Percentiles rank a stretch among this genome's conserved stretches.
Conservation (phyloP, 2,888 invertebrate species). For the Drosophila infuscata region DNA sequence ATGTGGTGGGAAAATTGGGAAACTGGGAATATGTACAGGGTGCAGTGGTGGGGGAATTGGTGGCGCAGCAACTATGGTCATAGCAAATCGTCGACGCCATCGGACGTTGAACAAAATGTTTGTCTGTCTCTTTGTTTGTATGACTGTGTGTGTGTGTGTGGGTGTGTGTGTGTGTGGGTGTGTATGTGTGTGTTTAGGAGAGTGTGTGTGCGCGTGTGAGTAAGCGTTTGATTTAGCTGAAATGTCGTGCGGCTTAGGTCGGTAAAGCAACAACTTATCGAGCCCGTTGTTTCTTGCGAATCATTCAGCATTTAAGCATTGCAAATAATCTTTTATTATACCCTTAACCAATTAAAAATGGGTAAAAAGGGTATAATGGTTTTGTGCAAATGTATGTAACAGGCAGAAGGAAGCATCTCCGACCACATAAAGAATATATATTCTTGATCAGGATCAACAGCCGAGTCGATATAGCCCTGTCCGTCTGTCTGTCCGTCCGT, state of each 20-base stretch:
- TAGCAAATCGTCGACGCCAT: slow-evolving; percentile 35
- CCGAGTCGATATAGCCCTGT: too few relatives aligned
- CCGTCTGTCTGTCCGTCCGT: too few relatives aligned
- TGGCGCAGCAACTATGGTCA: slow-evolving; percentile 27
- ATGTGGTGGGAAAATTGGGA: slow-evolving; percentile 49
- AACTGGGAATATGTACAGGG: slow-evolving; percentile 28
- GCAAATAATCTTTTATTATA: background rate
- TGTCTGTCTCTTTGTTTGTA: slow-evolving; percentile 29
- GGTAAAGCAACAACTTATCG: slow-evolving; percentile 18
- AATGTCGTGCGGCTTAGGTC: slow-evolving; percentile 11
- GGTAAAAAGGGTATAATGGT: too few relatives aligned
- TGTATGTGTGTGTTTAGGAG: slow-evolving; percentile 15
- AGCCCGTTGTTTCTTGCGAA: background rate
- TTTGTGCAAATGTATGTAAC: too few relatives aligned
- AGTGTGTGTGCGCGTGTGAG: background rate
- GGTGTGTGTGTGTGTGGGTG: slow-evolving; percentile 13
- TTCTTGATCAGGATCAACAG: too few relatives aligned
- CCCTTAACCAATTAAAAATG: too few relatives aligned
- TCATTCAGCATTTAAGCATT: background rate
- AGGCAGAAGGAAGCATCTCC: too few relatives aligned
- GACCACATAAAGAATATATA: too few relatives aligned
- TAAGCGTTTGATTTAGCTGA: slow-evolving; percentile 10
- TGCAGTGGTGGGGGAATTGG: background rate
- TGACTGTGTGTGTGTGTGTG: background rate
- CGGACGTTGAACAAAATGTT: slow-evolving; percentile 43